These are phyloP conservation scores for Megalops cyprinoides DNA, from an alignment of 2,797 vertebrate species.

Conservation along the genomic window DNA sequence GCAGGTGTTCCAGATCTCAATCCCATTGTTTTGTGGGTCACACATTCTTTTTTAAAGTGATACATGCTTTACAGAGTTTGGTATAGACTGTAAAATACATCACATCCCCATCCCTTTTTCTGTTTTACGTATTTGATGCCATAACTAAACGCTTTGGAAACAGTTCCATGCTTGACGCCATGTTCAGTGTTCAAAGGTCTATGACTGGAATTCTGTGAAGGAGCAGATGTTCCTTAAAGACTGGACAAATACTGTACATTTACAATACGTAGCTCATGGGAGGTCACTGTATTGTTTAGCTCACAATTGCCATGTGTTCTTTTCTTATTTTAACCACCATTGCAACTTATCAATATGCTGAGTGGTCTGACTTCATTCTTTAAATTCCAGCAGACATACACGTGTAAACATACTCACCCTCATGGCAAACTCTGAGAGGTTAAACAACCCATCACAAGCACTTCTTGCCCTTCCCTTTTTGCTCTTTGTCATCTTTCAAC, in stretches of 20 bases:
- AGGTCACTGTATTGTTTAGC: not conserved
- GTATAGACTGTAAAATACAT: too few species aligned
- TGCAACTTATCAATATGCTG: not conserved
- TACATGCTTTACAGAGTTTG: too few species aligned
- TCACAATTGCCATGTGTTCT: too few species aligned
- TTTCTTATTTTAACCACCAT: not conserved
- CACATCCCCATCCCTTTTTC: not conserved
- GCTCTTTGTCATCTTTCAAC: too few species aligned
- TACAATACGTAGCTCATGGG: not conserved
- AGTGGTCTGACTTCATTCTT: not conserved
- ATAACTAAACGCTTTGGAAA: not conserved
- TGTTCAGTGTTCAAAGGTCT: too few species aligned
- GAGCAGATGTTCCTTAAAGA: too few species aligned
- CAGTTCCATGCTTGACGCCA: too few species aligned
- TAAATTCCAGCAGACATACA: not conserved
- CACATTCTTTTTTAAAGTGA: not conserved
- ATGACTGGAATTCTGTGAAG: not conserved
- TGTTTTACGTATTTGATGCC: not conserved
- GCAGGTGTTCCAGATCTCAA: too few species aligned
- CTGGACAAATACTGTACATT: not conserved
- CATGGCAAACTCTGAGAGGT: not conserved
- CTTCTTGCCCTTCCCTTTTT: not conserved
- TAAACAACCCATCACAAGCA: not conserved
- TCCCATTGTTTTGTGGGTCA: not conserved
- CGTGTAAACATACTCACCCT: not conserved